Conservation (phyloP, 2,888 invertebrate genomes). For the Calliphora vomitoria region DNA sequence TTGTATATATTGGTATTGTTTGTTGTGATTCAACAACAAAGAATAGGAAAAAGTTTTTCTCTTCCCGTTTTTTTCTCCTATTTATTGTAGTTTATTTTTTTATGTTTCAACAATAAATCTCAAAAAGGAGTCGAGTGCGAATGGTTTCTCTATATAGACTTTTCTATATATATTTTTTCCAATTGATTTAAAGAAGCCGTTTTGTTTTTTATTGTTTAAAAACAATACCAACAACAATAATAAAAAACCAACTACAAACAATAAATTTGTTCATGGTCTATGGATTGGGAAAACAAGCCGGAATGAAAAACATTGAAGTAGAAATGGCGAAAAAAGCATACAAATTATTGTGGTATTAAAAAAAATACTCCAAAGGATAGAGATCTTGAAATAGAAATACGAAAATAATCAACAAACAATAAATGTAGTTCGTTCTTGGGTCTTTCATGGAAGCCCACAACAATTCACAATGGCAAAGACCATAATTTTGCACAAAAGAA, state of each 20-base stretch:
- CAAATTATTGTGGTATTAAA: constrained; percentile 64
- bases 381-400: constrained; percentile 46
- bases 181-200: constrained; percentile 67
- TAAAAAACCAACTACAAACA: constrained; percentile 58
- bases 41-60: constrained; percentile 38
- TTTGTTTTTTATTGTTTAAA: constrained; percentile 61
- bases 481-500: constrained; percentile 25
- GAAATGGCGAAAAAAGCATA: constrained; percentile 52
- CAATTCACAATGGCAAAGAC: constrained; percentile 19
- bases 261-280: constrained; percentile 67
- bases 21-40: constrained; percentile 27
- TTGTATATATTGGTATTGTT: constrained; percentile 25
- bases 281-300: constrained; percentile 38
- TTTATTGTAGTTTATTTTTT: constrained; percentile 12
- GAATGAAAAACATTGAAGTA: constrained; percentile 14
- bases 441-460: not conserved
- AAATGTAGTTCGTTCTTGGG: not conserved
- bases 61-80: constrained; percentile 1
- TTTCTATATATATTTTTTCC: constrained; percentile 42
- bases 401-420: constrained; percentile 52
- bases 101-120: constrained; percentile 54
- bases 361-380: constrained; percentile 47
- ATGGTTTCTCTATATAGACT: constrained; percentile 35
- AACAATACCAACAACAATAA: constrained; percentile 36
- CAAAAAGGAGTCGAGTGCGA: constrained; percentile 58